Base-by-base conservation (phyloP, 2,797 vertebrate genomes). In the Otolemur crassicaudatus region DNA sequence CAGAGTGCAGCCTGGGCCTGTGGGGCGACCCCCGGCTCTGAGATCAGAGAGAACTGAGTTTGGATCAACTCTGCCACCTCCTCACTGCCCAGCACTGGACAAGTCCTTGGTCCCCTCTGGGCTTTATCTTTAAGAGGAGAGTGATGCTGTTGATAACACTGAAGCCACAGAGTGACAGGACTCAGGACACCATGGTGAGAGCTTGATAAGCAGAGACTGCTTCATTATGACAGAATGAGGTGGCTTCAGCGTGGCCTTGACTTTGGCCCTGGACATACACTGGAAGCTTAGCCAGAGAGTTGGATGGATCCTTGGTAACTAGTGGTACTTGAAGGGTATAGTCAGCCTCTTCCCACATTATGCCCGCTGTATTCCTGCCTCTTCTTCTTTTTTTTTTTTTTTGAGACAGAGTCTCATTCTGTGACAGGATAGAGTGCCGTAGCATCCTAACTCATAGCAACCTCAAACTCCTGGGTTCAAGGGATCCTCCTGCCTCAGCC, bases 301-400 rank as follows among this genome's bases (percentile, higher is more conserved):
- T 29, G 7, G 37, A 70, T 53, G 37, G 81, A 65, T 27, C 17
- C 40, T 49, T 14, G 22, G 25, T 65, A 65, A 69, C 2, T 2
- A 7, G 25, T 0, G 2, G 9, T 19, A 9, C 75, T 14, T n/a
- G 7, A 75, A 37, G 81, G 61, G 27, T 8, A 9, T 0, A 2
- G 11, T 43, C 10, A 5, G 16, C 9, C 16, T 22, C n/a, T 40
- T 65, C 14, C 20, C 22, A 10, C 49, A 1, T 0, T 43, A 2
- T 43, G 20, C 3, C 16, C 17, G 1, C 25, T 4, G 2, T 29
- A 9, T 65, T n/a, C 14, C 49, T 3, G 40, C 9, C 56, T 65
- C 40, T 6, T 53, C 49, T 16, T 53, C 14, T 4, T 53, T 16
- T 53, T 16, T 53, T 53, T 53, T 16, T 14, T 49, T 53, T 53